Conservation (phyloP, 2,113 vertebrate species). For the Cyanoramphus novaezelandiae region DNA sequence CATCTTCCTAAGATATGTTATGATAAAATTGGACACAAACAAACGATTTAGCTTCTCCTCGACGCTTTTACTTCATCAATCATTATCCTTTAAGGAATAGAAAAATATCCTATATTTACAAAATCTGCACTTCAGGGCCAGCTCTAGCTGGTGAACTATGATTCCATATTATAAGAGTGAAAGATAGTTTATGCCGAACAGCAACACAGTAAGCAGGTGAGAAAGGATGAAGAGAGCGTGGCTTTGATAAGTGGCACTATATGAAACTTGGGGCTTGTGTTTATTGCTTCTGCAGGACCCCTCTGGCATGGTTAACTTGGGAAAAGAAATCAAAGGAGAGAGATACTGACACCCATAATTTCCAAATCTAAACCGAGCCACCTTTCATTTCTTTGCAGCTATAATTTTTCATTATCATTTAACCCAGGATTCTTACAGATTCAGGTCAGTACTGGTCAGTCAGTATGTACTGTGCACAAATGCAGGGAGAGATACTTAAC, state of each 20-base stretch:
- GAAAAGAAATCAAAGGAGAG: not conserved
- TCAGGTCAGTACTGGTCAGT: not conserved
- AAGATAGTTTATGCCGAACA: not conserved
- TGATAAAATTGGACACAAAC: not conserved
- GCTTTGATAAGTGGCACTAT: not conserved
- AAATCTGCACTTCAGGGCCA: not conserved
- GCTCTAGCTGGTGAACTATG: not conserved
- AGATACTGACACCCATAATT: not conserved
- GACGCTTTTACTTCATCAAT: not conserved
- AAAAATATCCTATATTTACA: not conserved
- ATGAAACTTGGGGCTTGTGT: not conserved
- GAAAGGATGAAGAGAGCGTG: not conserved
- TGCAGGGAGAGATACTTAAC: not conserved
- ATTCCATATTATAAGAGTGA: not conserved
- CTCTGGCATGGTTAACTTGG: not conserved
- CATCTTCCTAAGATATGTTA: not conserved
- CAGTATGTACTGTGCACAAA: not conserved
- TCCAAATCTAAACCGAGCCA: not conserved
- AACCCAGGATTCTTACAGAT: not conserved
- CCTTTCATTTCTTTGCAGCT: not conserved
- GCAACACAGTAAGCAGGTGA: not conserved
- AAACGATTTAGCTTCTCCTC: not conserved
- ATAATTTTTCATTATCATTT: not conserved
- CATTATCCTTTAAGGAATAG: not conserved
- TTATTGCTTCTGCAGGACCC: not conserved